Evolutionary conservation across 2,797 vertebrate genomes (phyloP).

Genomic region (Sorex maritimensis): DNA sequence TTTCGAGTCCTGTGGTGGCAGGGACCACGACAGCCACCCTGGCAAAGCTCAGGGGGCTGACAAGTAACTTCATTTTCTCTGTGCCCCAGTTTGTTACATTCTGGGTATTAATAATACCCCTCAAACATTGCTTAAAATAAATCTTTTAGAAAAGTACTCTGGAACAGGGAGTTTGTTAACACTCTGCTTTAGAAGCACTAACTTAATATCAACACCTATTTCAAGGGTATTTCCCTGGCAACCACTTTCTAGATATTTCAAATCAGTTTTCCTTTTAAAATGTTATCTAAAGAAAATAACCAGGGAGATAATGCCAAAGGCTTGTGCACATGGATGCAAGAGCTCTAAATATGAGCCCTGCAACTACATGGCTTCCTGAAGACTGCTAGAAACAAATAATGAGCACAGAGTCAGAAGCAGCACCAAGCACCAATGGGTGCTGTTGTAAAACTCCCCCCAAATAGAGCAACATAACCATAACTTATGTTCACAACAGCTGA

Average conservation of each 20-base stretch:
- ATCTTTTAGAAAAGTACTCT: neutral
- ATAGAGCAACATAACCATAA: neutral
- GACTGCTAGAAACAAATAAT: no score
- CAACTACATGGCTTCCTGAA: no score
- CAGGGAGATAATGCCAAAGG: no score
- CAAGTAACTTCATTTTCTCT: constrained; percentile 45
- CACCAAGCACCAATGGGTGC: no score
- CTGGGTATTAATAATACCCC: neutral
- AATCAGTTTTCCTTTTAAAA: constrained; percentile 45
- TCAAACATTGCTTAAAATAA: constrained; percentile 57
- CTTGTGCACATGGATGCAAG: no score
- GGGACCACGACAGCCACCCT: no score
- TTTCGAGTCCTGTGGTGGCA: no score
- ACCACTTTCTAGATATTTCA: constrained; percentile 34
- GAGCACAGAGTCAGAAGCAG: no score
- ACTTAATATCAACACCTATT: neutral
- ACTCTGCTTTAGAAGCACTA: constrained; percentile 6
- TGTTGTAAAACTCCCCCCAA: no score
- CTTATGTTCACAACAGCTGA: constrained; percentile 8
- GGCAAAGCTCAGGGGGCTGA: no score
- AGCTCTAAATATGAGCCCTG: no score
- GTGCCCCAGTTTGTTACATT: neutral
- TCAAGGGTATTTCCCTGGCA: constrained; percentile 37
- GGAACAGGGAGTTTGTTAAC: constrained; percentile 4
- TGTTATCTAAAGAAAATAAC: neutral